Evolutionary conservation across 1,140 invertebrate species (phyloP), one percentile per base, ranked within the genome.

Genomic region (Drosophila ficusphila): DNA sequence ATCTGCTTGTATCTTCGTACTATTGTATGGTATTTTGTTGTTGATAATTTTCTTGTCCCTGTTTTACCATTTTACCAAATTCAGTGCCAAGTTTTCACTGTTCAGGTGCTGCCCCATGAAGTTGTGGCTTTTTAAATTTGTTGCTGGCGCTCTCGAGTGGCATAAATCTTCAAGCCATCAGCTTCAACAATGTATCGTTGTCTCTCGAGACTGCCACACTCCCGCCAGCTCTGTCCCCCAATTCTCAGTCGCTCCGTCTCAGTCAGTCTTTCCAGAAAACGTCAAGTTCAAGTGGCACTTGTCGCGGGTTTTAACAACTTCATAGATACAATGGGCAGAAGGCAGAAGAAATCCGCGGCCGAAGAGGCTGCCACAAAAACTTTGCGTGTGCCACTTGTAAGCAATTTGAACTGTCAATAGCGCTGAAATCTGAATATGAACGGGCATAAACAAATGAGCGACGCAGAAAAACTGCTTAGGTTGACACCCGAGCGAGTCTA

Each of bases 281-380:
- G 76, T 73, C 76, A 76, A 69, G 71, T 75, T 86, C 62, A 65
- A 86, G 81, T 70, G 81, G 72, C 82, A 76, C 82, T 88, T 81
- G 82, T 79, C 82, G 82, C 68, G 38, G 73, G 70, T 81, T 86
- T 86, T 81, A 86, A 86, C 81, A 77, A 77, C 81, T 86, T 86
- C 64, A 86, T 86, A 58, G 54, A 34, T 31, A 76, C 76, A 72
- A 81, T 69, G 58, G 56, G 39, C 57, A 29, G 44, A 34, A 27
- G 56, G 39, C 57, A 29, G 44, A 34, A 27, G 57, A 52, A 48
- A 73, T 73, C 48, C 27, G 27, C 57, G 23, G 18, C 46, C 34
- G 57, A 47, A 39, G 69, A 47, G 42, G 44, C 67, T 48, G 52
- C 29, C 65, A 46, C 61, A 31, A 68, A 53, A 68, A 46, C 39